Conservation (phyloP, 1,140 invertebrate genomes). For the Arctopsyche grandis region DNA sequence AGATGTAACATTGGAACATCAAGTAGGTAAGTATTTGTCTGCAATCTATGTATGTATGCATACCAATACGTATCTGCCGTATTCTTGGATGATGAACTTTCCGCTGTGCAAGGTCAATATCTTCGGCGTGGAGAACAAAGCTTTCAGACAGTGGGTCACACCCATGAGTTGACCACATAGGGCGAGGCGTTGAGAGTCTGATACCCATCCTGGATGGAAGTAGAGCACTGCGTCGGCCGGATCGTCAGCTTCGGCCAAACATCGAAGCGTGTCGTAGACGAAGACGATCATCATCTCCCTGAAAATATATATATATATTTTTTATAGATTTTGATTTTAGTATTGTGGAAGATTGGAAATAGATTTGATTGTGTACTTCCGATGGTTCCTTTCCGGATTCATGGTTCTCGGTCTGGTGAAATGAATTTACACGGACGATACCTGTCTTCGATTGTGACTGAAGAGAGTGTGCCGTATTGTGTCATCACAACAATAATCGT, state of each 20-base stretch:
- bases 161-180: conserved; percentile 86
- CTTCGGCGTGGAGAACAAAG: conserved; percentile 76
- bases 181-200: conserved; percentile 80
- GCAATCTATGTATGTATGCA: conserved; percentile 23
- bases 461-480: no score
- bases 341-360: background rate
- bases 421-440: no score
- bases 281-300: conserved; percentile 91
- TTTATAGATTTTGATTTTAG: no score
- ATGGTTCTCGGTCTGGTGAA: no score
- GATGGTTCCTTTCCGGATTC: background rate
- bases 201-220: conserved; percentile 88
- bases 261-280: conserved; percentile 83
- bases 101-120: conserved; percentile 83
- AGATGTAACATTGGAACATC: conserved; percentile 36
- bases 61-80: conserved; percentile 81
- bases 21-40: background rate
- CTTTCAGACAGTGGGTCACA: conserved; percentile 78
- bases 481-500: no score
- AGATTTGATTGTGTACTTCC: no score
- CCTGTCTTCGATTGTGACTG: no score
- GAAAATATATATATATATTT: conserved; percentile 54
- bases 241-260: conserved; percentile 83
- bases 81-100: conserved; percentile 83
- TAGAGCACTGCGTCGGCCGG: conserved; percentile 87